Evolutionary conservation across 2,797 vertebrate genomes (phyloP).

Genomic region (Neosilurus hyrtlii): DNA sequence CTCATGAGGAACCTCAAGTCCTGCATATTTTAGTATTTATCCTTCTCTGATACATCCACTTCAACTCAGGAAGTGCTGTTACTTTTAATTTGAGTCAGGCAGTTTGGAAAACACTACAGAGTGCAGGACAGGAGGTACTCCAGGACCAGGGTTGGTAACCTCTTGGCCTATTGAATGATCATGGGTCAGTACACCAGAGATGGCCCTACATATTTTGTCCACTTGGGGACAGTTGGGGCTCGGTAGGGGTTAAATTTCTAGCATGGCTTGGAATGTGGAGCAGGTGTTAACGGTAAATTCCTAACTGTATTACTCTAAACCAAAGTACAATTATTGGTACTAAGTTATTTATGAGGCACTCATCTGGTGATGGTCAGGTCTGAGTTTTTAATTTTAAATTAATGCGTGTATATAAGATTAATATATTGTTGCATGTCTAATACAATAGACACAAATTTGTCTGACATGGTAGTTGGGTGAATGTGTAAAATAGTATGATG

Average conservation of each 20-base stretch:
- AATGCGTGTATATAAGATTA: background rate
- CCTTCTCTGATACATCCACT: too few species aligned
- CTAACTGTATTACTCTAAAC: constrained; percentile 30
- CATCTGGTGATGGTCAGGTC: background rate
- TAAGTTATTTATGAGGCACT: constrained; percentile 16
- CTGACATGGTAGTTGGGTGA: background rate
- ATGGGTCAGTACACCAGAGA: constrained; percentile 57
- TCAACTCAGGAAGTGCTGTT: too few species aligned
- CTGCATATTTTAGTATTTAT: too few species aligned
- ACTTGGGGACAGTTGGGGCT: constrained; percentile 60
- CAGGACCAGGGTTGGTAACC: too few species aligned
- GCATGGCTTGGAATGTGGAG: constrained; percentile 62
- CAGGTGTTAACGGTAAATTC: constrained; percentile 63
- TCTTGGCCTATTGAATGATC: constrained; percentile 10
- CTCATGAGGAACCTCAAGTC: too few species aligned
- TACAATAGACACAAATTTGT: background rate
- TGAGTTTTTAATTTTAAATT: background rate
- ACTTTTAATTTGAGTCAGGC: too few species aligned
- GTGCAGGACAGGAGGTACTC: too few species aligned
- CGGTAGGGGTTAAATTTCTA: constrained; percentile 60
- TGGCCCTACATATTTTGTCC: constrained; percentile 60
- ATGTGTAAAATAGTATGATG: background rate
- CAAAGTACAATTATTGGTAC: constrained; percentile 16
- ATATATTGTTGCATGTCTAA: background rate
- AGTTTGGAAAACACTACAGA: too few species aligned